These are phyloP conservation scores for Steinernema scapterisci DNA, from an alignment of 2,888 invertebrate genomes.

Conservation along the genomic window DNA sequence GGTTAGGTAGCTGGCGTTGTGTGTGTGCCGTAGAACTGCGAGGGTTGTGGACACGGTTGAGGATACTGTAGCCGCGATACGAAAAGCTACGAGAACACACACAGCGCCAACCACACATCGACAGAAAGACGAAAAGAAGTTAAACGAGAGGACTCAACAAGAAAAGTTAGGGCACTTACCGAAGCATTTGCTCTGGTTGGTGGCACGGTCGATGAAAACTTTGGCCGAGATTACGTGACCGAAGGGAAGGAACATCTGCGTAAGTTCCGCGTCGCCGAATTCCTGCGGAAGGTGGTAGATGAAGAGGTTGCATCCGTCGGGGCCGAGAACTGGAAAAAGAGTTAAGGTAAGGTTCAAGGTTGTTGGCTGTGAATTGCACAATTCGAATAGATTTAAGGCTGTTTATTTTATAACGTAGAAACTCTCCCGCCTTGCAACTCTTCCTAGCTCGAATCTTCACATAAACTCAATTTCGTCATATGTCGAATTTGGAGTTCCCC, in stretches of 20 bases:
- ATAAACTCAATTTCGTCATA: too few relatives aligned
- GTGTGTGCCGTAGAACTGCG: neutral
- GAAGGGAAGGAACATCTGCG: slow-evolving; percentile 99
- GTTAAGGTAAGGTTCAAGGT: too few relatives aligned
- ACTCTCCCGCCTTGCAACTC: too few relatives aligned
- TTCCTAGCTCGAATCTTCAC: too few relatives aligned
- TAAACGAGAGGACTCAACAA: neutral
- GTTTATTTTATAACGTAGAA: too few relatives aligned
- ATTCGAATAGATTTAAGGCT: too few relatives aligned
- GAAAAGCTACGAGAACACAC: slow-evolving; percentile 31
- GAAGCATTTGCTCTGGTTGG: slow-evolving; percentile 99
- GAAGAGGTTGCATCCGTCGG: slow-evolving; percentile 99
- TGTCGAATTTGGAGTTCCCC: too few relatives aligned
- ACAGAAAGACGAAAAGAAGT: slow-evolving; percentile 27
- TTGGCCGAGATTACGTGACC: slow-evolving; percentile 99
- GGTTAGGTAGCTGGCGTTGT: slow-evolving; percentile 24
- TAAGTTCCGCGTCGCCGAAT: slow-evolving; percentile 97
- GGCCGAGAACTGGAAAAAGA: slow-evolving; percentile 76
- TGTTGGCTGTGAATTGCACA: too few relatives aligned
- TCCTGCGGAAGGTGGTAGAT: slow-evolving; percentile 99
- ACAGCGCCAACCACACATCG: slow-evolving; percentile 29
- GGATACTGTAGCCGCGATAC: neutral
- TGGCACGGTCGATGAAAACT: slow-evolving; percentile 99
- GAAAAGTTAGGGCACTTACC: slow-evolving; percentile 75
- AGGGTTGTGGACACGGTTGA: neutral